Percentiles rank a stretch among this genome's conserved stretches.
phyloP scores from a whole-genome alignment of 2,888 invertebrate species.

The Drosophila anceps region DNA sequence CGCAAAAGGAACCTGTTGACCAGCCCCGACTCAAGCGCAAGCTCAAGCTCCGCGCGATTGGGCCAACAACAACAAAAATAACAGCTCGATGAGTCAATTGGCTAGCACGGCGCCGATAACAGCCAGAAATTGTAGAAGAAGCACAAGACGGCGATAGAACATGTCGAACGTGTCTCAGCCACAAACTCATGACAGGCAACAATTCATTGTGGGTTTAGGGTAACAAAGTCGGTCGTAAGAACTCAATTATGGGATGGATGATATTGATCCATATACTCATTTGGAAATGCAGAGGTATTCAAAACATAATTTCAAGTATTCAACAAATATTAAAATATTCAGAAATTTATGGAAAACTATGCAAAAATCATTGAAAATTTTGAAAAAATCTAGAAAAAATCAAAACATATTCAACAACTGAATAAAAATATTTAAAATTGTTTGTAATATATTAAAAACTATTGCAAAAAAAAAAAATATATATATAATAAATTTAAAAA shows the following conservation, averaged over 20 bases:
- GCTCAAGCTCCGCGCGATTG: slow-evolving; percentile 18
- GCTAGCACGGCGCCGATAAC: slow-evolving; percentile 21
- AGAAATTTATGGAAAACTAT: no score
- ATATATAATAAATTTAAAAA: no score
- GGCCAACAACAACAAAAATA: slow-evolving; percentile 5
- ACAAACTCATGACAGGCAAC: not conserved
- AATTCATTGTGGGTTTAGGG: not conserved
- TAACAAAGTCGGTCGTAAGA: not conserved
- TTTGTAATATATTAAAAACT: no score
- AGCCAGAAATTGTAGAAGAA: slow-evolving; percentile 2
- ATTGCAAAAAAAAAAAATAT: no score
- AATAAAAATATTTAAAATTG: no score
- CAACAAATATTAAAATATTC: no score
- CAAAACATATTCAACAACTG: no score
- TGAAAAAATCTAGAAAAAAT: no score
- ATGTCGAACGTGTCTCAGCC: slow-evolving; percentile 23
- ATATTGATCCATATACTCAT: not conserved
- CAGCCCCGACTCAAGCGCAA: not conserved
- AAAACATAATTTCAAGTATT: no score
- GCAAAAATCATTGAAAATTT: no score
- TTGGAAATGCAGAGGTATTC: not conserved
- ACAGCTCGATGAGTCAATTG: slow-evolving; percentile 32
- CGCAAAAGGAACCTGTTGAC: slow-evolving; percentile 66
- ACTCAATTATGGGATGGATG: no score
- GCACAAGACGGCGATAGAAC: slow-evolving; percentile 1